Evolutionary conservation across 2,888 invertebrate genomes (phyloP).

Genomic region (Apeira syringaria): DNA sequence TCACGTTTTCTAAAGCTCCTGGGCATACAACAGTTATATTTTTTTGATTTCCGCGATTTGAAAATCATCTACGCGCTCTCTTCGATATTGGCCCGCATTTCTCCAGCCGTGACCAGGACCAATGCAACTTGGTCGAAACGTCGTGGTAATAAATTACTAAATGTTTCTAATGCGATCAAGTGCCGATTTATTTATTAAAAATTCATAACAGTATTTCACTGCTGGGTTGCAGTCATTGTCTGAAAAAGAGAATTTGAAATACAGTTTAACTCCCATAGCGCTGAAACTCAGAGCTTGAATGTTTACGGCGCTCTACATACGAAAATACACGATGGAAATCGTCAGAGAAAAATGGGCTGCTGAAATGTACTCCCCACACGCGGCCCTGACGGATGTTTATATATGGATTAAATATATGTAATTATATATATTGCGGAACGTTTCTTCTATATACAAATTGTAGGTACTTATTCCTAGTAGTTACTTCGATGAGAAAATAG

Average conservation of each 20-base stretch:
- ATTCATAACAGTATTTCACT: too few relatives aligned
- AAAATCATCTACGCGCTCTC: too few relatives aligned
- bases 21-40: too few relatives aligned
- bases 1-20: too few relatives aligned
- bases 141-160: too few relatives aligned
- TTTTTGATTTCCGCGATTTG: too few relatives aligned
- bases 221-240: not conserved
- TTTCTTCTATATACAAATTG: conserved; percentile 14
- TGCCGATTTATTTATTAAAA: too few relatives aligned
- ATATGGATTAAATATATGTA: conserved; percentile 52
- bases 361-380: conserved; percentile 63
- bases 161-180: too few relatives aligned
- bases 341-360: conserved; percentile 65
- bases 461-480: not conserved
- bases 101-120: too few relatives aligned
- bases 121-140: too few relatives aligned
- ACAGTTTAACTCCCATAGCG: conserved; percentile 9
- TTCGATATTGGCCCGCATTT: too few relatives aligned
- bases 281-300: conserved; percentile 32
- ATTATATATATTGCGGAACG: conserved; percentile 38
- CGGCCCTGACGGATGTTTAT: conserved; percentile 57
- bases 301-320: conserved; percentile 70
- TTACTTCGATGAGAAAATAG: too few relatives aligned
- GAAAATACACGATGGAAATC: conserved; percentile 58
- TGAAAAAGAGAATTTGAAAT: conserved; percentile 2